These are phyloP conservation scores for Gymnocephalus cernua DNA, from an alignment of 2,113 vertebrate genomes.

Conservation along the genomic window DNA sequence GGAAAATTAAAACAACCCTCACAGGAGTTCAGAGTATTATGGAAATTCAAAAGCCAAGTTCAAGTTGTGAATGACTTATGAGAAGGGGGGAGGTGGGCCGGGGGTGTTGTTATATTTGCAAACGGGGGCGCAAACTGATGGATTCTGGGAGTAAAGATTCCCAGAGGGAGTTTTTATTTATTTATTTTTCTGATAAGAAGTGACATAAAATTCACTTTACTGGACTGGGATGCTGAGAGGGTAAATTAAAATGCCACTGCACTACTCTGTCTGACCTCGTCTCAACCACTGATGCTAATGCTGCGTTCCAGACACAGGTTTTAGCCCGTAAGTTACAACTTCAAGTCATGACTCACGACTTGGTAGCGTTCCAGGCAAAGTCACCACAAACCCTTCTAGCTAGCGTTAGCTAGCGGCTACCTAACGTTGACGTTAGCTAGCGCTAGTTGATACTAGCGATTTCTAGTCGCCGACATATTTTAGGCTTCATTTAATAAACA, in stretches of 20 bases:
- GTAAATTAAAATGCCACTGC: background rate
- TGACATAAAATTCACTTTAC: background rate
- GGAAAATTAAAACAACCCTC: conserved; percentile 75
- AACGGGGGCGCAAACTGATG: conserved; percentile 17
- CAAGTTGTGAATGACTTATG: conserved; percentile 62
- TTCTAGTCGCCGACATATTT: too few species aligned
- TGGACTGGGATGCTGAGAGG: background rate
- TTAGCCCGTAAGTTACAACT: too few species aligned
- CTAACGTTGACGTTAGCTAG: too few species aligned
- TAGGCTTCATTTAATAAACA: too few species aligned
- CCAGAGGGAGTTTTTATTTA: background rate
- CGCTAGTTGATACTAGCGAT: too few species aligned
- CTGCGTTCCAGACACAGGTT: too few species aligned
- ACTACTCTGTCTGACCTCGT: background rate
- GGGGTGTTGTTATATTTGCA: conserved; percentile 31
- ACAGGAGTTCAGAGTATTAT: conserved; percentile 54
- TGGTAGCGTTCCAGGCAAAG: too few species aligned
- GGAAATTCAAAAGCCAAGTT: conserved; percentile 53
- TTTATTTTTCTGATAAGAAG: background rate
- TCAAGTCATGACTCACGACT: too few species aligned
- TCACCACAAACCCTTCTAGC: too few species aligned
- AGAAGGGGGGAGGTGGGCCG: conserved; percentile 20
- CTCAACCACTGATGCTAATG: background rate
- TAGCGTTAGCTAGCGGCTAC: too few species aligned
- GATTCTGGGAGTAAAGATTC: conserved; percentile 36